These are phyloP conservation scores for Rhodinocichla rosea DNA, from an alignment of 2,113 vertebrate species.

Conservation along the genomic window DNA sequence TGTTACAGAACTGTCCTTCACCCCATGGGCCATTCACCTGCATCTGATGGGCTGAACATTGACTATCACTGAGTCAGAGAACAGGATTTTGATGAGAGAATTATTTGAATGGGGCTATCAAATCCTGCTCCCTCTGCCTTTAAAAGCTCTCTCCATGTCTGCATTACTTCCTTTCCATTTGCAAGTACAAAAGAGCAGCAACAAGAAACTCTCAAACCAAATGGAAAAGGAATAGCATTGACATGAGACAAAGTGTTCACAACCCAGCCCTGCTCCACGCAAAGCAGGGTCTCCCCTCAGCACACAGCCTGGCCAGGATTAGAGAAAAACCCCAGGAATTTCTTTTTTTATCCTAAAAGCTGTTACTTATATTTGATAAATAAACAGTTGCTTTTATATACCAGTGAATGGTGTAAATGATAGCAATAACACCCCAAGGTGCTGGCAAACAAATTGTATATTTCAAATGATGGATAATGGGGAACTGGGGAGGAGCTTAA, in stretches of 20 bases:
- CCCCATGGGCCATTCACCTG: background rate
- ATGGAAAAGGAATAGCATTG: background rate
- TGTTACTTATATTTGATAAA: background rate
- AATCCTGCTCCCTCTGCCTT: background rate
- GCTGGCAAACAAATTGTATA: background rate
- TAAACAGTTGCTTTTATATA: background rate
- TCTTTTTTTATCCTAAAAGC: background rate
- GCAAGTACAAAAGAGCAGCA: background rate
- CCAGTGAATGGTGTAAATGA: background rate
- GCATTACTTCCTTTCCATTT: background rate
- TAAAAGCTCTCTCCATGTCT: background rate
- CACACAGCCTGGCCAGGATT: background rate
- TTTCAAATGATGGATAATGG: background rate
- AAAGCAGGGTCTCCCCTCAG: background rate
- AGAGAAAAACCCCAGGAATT: background rate
- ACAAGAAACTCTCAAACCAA: background rate
- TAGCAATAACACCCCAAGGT: background rate
- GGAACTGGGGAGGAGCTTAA: background rate
- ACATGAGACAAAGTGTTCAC: accelerated
- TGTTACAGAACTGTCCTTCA: background rate
- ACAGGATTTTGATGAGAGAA: background rate
- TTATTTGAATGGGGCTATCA: background rate
- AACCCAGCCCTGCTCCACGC: background rate
- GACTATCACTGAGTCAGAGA: background rate
- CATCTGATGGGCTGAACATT: background rate